These are phyloP conservation scores for Cactoblastis cactorum DNA, from an alignment of 2,888 invertebrate species.

Conservation along the genomic window DNA sequence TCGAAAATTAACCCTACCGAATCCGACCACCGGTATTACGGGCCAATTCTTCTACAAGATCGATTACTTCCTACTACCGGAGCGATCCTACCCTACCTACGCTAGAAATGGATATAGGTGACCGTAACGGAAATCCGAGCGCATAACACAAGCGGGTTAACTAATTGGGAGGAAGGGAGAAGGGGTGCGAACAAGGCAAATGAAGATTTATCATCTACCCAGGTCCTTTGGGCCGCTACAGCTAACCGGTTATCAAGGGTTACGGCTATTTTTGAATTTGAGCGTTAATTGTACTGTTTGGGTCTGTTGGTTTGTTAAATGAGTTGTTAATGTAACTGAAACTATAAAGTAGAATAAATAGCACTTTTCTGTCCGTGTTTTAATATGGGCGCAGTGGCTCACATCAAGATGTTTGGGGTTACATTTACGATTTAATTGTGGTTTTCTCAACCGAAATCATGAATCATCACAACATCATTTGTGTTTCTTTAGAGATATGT, in stretches of 20 bases:
- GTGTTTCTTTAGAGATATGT: too few relatives aligned
- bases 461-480: too few relatives aligned
- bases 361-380: neutral
- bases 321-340: neutral
- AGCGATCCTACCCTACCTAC: conserved; percentile 2
- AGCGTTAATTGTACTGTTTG: neutral
- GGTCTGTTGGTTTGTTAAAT: neutral
- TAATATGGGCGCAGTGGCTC: neutral
- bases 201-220: conserved; percentile 72
- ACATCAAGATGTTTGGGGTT: too few relatives aligned
- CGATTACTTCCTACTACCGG: conserved; percentile 11
- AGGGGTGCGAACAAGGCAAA: conserved; percentile 73
- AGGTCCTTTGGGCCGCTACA: conserved; percentile 42
- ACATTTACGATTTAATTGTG: too few relatives aligned
- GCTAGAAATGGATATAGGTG: conserved; percentile 40
- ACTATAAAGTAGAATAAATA: neutral
- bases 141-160: conserved; percentile 42
- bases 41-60: conserved; percentile 11
- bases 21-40: conserved; percentile 9
- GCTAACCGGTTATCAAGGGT: conserved; percentile 29
- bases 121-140: conserved; percentile 64
- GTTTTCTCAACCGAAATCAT: too few relatives aligned
- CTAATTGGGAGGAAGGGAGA: conserved; percentile 66
- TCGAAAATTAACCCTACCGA: conserved; percentile 6
- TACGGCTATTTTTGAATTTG: conserved; percentile 28